Base-by-base conservation (phyloP, 2,888 invertebrate species). In the Unio pictorum region DNA sequence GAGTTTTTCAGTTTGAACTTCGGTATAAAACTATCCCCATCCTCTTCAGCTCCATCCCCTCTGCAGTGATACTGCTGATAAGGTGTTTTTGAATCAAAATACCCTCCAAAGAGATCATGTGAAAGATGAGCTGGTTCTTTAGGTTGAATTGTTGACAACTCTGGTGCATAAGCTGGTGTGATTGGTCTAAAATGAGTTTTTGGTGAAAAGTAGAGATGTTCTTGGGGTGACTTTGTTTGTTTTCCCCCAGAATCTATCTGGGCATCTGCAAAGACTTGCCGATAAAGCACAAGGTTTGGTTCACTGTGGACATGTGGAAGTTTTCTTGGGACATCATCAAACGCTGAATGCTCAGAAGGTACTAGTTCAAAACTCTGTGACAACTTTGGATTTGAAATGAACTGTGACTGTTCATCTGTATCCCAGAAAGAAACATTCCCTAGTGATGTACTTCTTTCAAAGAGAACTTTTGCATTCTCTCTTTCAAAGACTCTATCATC, bases 141-240 rank as follows among this genome's bases (percentile, higher is more conserved):
- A 7, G 67, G 58, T 55, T 62, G 30, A 18, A 67, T 61, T 55
- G 66, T 45, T 28, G 61, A 73, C 60, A 76, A 57, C 58, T 72
- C 74, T 28, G 74, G 72, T 54, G 73, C 70, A 68, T 69, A 72
- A 18, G 75, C 75, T 23, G 81, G 82, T 18, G 83, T 82, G 81
- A 96, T 95, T 23, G 96, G 95, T 79, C 94, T 93, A 91, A 96
- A 96, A 91, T 96, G 96, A 71, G 95, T 95, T 77, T 93, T 93
- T 76, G 93, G 92, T 11, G 95, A 94, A 26, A 94, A 94, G 74
- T 95, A 91, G 80, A 95, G 90, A 90, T 95, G 94, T 86, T 95
- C 95, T 80, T 74, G 65, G 55, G 83, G 80, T 45, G 78, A 76
- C 34, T 61, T 72, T 84, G 91, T 90, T 60, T 79, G 73, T 58